phyloP scores from a whole-genome alignment of 2,113 vertebrate species.

The Trochalopteron elliotii region DNA sequence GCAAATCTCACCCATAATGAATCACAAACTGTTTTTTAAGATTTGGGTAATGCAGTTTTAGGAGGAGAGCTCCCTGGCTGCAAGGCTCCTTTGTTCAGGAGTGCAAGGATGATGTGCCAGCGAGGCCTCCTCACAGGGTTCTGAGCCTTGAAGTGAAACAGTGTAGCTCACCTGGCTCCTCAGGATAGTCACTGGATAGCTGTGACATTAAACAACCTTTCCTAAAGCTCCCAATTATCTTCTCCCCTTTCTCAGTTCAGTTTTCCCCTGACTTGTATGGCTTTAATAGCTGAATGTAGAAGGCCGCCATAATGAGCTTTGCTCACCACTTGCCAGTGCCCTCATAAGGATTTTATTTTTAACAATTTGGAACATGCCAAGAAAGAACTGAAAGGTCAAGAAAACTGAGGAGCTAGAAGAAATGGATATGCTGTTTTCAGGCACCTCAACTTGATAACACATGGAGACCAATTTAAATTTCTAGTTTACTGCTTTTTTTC shows the following conservation, averaged over 20 bases:
- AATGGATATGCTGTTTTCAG: slow-evolving; percentile 51
- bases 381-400: slow-evolving; percentile 60
- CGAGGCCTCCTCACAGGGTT: rapidly evolving
- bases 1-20: not conserved
- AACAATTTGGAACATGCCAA: slow-evolving; percentile 54
- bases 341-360: slow-evolving; percentile 69
- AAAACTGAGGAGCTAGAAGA: slow-evolving; percentile 56
- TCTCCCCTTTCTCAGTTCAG: not conserved
- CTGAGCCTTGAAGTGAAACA: not conserved
- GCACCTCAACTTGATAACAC: not conserved
- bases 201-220: not conserved
- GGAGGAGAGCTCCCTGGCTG: not conserved
- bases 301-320: not conserved
- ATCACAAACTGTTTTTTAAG: not conserved
- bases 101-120: not conserved
- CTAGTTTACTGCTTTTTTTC: not conserved
- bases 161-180: not conserved
- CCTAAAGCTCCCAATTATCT: not conserved
- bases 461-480: not conserved
- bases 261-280: not conserved
- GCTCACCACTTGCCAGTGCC: slow-evolving; percentile 7
- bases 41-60: not conserved
- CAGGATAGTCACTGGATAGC: not conserved
- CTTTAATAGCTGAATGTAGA: not conserved
- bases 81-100: not conserved